Base-by-base conservation (phyloP, 1,140 invertebrate genomes). In the Ruditapes philippinarum region DNA sequence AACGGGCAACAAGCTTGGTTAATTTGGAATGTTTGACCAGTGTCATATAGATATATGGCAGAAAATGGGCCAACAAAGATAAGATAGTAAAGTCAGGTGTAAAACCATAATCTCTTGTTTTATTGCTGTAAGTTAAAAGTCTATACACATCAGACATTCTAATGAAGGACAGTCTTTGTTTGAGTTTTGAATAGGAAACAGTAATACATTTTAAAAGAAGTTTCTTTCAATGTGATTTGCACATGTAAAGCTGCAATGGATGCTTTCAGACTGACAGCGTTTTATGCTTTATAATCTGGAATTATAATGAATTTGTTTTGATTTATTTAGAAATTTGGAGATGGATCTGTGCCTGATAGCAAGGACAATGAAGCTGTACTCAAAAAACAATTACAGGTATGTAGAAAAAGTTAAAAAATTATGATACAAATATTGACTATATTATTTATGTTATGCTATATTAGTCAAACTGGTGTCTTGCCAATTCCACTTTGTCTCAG, bases 141-240 rank as follows among this genome's bases (percentile, higher is more conserved):
- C 7, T 57, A 19, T n/a, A 22, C 17, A 57, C n/a, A 57, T 22
- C 7, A 11, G 4, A 57, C 19, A 14, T 49, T 49, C 45, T 49
- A n/a, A n/a, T n/a, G n/a, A n/a, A n/a, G n/a, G n/a, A n/a, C n/a
- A n/a, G n/a, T n/a, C n/a, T n/a, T n/a, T n/a, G n/a, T n/a, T n/a
- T n/a, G n/a, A n/a, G n/a, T n/a, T n/a, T n/a, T n/a, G n/a, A n/a
- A n/a, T n/a, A n/a, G n/a, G n/a, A n/a, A n/a, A n/a, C n/a, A n/a
- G n/a, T n/a, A n/a, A n/a, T n/a, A n/a, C n/a, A n/a, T n/a, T n/a
- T n/a, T n/a, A n/a, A n/a, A n/a, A n/a, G n/a, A n/a, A n/a, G n/a
- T n/a, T n/a, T n/a, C n/a, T n/a, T n/a, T n/a, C n/a, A n/a, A n/a
- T 31, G 51, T 51, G 68, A 93, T 54, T 40, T 89, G 87, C 38